These are phyloP conservation scores for Chitala chitala DNA, from an alignment of 2,113 vertebrate genomes.

Conservation along the genomic window DNA sequence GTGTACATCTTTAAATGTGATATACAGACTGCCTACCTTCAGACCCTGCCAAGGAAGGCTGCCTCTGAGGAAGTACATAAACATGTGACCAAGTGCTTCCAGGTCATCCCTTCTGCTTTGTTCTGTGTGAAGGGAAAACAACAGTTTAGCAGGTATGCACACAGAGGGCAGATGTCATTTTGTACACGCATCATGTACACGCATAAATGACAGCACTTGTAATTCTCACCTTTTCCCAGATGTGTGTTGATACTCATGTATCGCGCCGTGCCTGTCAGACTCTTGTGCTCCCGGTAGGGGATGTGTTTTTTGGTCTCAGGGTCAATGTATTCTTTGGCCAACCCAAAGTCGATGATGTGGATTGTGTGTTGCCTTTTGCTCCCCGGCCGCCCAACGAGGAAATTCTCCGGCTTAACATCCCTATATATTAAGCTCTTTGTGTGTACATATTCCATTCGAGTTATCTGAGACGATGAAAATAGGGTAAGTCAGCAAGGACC, in stretches of 20 bases:
- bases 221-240: constrained; percentile 80
- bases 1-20: not conserved
- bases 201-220: not conserved
- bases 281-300: constrained; percentile 98
- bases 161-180: not conserved
- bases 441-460: constrained; percentile 95
- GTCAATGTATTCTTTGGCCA: constrained; percentile 98
- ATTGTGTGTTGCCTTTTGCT: constrained; percentile 92
- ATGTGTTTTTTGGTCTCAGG: constrained; percentile 99
- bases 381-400: constrained; percentile 90
- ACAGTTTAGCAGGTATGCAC: constrained; percentile 15
- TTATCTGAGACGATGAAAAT: constrained; percentile 66
- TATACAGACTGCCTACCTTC: constrained; percentile 66
- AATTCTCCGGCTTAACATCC: constrained; percentile 96
- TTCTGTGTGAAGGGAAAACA: constrained; percentile 59
- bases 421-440: constrained; percentile 96
- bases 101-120: constrained; percentile 95
- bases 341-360: constrained; percentile 97
- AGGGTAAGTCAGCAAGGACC: not conserved
- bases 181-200: not conserved
- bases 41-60: constrained; percentile 97
- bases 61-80: constrained; percentile 95
- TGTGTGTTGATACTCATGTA: constrained; percentile 99
- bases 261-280: constrained; percentile 91
- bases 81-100: constrained; percentile 96